Evolutionary conservation across 2,113 vertebrate genomes (phyloP).

Genomic region (Brachionichthys hirsutus): DNA sequence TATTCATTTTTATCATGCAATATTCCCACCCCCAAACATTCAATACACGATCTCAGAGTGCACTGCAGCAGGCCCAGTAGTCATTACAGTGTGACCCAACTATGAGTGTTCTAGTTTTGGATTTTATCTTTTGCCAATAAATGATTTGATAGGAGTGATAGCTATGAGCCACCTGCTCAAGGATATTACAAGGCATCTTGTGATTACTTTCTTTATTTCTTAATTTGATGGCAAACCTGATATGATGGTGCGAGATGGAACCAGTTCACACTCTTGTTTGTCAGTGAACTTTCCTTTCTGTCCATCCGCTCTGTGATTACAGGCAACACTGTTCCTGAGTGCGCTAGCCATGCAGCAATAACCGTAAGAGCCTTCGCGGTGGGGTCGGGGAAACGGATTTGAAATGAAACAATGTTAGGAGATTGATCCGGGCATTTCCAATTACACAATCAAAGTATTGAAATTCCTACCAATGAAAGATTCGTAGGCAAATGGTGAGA

Average conservation of each 20-base stretch:
- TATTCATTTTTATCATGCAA: neutral
- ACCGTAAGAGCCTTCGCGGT: neutral
- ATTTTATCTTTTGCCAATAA: slow-evolving; percentile 31
- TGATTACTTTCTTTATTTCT: slow-evolving; percentile 31
- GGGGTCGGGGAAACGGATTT: neutral
- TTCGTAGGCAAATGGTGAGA: slow-evolving; percentile 44
- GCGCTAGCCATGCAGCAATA: neutral
- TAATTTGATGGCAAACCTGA: slow-evolving; percentile 30
- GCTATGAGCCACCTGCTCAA: slow-evolving; percentile 19
- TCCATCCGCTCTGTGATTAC: slow-evolving; percentile 36
- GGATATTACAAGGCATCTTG: slow-evolving; percentile 1
- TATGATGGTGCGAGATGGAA: slow-evolving; percentile 4
- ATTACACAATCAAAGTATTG: slow-evolving; percentile 39
- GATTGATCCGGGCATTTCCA: neutral
- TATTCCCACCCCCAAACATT: neutral
- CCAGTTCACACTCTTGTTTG: neutral
- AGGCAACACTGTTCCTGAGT: neutral
- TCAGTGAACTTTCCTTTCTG: neutral
- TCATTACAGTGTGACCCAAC: neutral
- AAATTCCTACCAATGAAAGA: slow-evolving; percentile 49
- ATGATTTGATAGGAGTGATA: slow-evolving; percentile 26
- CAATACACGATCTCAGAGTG: neutral
- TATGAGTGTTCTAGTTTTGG: slow-evolving; percentile 1
- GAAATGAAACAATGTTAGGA: neutral
- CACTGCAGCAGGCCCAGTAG: slow-evolving; percentile 11